Percentiles rank a stretch among this genome's conserved stretches.
These are phyloP conservation scores for Myoxocephalus aenaeus DNA, from an alignment of 2,797 vertebrate species.

Conservation along the genomic window DNA sequence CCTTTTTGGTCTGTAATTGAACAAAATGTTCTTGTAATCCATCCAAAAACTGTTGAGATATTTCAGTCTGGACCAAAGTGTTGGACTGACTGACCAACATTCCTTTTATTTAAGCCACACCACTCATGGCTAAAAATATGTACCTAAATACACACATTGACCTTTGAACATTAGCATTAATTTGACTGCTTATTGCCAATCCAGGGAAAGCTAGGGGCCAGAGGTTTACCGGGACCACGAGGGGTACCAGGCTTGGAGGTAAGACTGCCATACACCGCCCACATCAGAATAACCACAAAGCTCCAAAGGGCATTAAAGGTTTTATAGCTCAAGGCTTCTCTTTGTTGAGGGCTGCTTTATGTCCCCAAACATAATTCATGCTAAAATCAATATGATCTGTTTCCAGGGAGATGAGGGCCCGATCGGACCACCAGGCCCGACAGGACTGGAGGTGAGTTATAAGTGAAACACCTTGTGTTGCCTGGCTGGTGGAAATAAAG, in stretches of 20 bases:
- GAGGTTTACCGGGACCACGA: conserved; percentile 95
- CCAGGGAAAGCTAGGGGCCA: conserved; percentile 92
- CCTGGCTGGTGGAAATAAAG: not conserved
- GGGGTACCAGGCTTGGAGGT: conserved; percentile 94
- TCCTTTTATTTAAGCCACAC: not conserved
- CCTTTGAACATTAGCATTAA: conserved; percentile 15
- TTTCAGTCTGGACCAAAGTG: conserved; percentile 11
- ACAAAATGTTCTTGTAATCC: not conserved
- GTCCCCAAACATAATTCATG: conserved; percentile 44
- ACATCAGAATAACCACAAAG: conserved; percentile 33
- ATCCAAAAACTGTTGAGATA: conserved; percentile 5
- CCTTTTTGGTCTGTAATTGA: not conserved
- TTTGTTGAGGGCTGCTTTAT: conserved; percentile 29
- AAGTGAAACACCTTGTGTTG: conserved; percentile 32
- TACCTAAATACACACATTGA: conserved; percentile 28
- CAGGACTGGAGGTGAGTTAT: conserved; percentile 93
- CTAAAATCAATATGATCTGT: conserved; percentile 64
- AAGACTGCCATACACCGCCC: conserved; percentile 41
- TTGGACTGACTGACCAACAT: not conserved
- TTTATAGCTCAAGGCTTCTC: conserved; percentile 34
- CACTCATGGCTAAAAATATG: not conserved
- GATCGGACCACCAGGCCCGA: conserved; percentile 89
- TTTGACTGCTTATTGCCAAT: conserved; percentile 26
- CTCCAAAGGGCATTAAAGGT: conserved; percentile 31
- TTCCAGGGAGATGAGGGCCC: conserved; percentile 96